Evolutionary conservation across 2,888 invertebrate genomes (phyloP).

Genomic region (Hyppa rectilinea): DNA sequence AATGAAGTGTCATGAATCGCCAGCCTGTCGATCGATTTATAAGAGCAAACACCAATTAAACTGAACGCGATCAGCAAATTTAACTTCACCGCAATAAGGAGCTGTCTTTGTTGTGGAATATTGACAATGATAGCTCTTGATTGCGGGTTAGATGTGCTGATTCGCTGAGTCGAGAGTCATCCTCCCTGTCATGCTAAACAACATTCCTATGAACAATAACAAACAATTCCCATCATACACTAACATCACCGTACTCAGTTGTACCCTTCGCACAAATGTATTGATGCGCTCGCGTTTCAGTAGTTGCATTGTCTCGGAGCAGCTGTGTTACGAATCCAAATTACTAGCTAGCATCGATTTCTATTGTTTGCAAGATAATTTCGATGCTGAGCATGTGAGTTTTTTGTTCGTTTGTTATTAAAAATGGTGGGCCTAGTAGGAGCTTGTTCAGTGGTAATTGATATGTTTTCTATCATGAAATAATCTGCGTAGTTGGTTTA

Average conservation of each 20-base stretch:
- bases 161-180: neutral
- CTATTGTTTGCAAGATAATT: slow-evolving; percentile 48
- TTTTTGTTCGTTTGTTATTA: slow-evolving; percentile 29
- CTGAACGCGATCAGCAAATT: no score
- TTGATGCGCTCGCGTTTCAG: slow-evolving; percentile 44
- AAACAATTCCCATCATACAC: neutral
- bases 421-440: slow-evolving; percentile 23
- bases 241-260: neutral
- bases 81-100: no score
- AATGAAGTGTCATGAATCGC: neutral
- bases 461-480: neutral
- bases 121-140: neutral
- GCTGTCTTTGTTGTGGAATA: neutral
- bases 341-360: slow-evolving; percentile 37
- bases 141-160: neutral
- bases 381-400: slow-evolving; percentile 19
- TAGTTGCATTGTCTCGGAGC: slow-evolving; percentile 52
- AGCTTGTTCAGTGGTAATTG: neutral
- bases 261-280: slow-evolving; percentile 22
- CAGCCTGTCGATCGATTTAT: no score
- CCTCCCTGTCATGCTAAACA: neutral
- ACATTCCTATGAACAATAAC: neutral
- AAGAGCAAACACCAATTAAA: neutral
- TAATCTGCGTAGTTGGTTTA: neutral
- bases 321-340: slow-evolving; percentile 48